phyloP scores from a whole-genome alignment of 1,140 invertebrate species.

The Cydia amplana region DNA sequence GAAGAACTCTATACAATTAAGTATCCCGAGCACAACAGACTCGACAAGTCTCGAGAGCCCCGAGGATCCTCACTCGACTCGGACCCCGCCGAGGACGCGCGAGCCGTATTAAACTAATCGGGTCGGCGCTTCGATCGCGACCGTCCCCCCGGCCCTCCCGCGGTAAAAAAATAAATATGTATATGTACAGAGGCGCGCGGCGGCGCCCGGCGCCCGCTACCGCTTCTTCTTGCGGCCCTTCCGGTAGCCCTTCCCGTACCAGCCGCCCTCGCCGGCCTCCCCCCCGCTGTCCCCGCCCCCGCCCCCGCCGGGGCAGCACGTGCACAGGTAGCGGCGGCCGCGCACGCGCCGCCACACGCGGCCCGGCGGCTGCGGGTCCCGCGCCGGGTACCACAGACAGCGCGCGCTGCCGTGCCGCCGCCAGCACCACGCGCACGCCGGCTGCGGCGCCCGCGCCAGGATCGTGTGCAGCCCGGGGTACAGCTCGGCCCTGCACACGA shows the following conservation, averaged over 20 bases:
- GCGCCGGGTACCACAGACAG: slow-evolving; percentile 68
- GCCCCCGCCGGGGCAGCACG: slow-evolving; percentile 51
- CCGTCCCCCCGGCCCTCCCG: not conserved
- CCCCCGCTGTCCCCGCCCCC: not conserved
- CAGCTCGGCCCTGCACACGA: slow-evolving; percentile 76
- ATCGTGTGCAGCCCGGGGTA: slow-evolving; percentile 84
- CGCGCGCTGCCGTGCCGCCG: slow-evolving; percentile 48
- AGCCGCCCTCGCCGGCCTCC: slow-evolving; percentile 57
- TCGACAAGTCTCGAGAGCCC: no score
- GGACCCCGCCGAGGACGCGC: no score
- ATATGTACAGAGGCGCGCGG: slow-evolving; percentile 49
- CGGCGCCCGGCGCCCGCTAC: slow-evolving; percentile 37
- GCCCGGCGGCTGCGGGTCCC: slow-evolving; percentile 39
- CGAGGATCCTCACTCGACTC: no score
- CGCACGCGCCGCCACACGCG: slow-evolving; percentile 49
- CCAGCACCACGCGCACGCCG: slow-evolving; percentile 50
- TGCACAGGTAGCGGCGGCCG: slow-evolving; percentile 62
- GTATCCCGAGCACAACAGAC: no score
- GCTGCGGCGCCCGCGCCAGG: slow-evolving; percentile 72
- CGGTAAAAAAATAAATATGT: not conserved
- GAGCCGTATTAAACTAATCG: no score
- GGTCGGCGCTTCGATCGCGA: not conserved
- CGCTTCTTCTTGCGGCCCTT: slow-evolving; percentile 71
- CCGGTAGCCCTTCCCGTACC: slow-evolving; percentile 82
- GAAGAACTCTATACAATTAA: no score